A percentile compares a stretch with the other conserved stretches of the same genome.
phyloP scores from a whole-genome alignment of 2,797 vertebrate genomes.

The Adelosebastes latens region DNA sequence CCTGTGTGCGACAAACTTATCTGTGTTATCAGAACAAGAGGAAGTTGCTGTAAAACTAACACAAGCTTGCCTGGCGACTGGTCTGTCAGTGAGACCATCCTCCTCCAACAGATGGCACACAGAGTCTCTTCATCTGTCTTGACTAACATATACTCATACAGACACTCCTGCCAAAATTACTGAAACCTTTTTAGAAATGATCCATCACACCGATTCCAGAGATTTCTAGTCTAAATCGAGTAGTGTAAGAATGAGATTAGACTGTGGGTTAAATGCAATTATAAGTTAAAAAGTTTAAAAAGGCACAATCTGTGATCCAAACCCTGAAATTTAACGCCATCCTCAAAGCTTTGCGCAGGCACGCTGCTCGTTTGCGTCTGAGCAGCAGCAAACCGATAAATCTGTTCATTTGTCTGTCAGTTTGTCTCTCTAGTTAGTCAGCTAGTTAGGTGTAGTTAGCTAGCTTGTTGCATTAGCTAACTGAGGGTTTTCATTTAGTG shows the following conservation, averaged over 20 bases:
- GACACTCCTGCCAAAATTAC: neutral
- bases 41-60: slow-evolving; percentile 7
- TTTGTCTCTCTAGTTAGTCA: too few species aligned
- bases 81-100: neutral
- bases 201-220: neutral
- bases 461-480: too few species aligned
- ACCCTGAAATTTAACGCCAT: neutral
- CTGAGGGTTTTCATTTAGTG: too few species aligned
- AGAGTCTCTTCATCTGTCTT: slow-evolving; percentile 1
- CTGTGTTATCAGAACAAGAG: slow-evolving; percentile 12
- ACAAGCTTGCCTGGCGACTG: neutral
- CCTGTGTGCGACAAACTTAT: neutral
- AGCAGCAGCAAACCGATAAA: too few species aligned
- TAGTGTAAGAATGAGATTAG: neutral
- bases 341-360: too few species aligned
- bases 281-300: neutral
- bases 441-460: too few species aligned
- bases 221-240: neutral
- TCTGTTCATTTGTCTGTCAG: too few species aligned
- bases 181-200: neutral
- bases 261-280: neutral
- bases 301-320: neutral
- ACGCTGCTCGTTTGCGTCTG: too few species aligned
- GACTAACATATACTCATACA: neutral
- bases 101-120: slow-evolving; percentile 3